phyloP scores from a whole-genome alignment of 2,888 invertebrate species.

The Congeria kusceri region DNA sequence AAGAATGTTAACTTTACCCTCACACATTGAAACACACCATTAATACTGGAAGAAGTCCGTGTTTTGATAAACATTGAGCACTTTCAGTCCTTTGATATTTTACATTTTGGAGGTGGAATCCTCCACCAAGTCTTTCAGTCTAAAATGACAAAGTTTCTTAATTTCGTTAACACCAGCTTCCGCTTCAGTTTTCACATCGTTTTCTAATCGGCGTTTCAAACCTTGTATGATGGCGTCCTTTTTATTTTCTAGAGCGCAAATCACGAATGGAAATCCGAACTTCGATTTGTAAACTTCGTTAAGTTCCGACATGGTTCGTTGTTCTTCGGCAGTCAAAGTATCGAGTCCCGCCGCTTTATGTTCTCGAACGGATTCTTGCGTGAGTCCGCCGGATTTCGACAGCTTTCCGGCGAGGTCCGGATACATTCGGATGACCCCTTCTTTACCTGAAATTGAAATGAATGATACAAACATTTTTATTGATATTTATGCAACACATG shows the following conservation, averaged over 20 bases:
- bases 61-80: no score
- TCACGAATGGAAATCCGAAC: slow-evolving; percentile 77
- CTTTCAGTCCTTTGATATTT: no score
- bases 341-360: slow-evolving; percentile 68
- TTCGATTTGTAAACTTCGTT: slow-evolving; percentile 68
- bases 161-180: slow-evolving; percentile 70
- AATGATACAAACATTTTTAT: no score
- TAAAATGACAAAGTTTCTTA: slow-evolving; percentile 69
- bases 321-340: slow-evolving; percentile 60
- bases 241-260: slow-evolving; percentile 74
- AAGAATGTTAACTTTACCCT: no score
- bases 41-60: no score
- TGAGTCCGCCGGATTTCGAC: slow-evolving; percentile 57
- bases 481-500: no score
- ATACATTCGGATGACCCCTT: slow-evolving; percentile 71
- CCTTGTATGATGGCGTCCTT: slow-evolving; percentile 71
- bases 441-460: slow-evolving; percentile 60
- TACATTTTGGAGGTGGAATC: neutral
- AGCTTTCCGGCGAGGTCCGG: slow-evolving; percentile 74
- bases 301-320: slow-evolving; percentile 46
- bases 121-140: slow-evolving; percentile 63
- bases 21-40: no score
- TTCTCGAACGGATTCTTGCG: slow-evolving; percentile 68
- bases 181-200: slow-evolving; percentile 59
- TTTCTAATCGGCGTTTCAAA: slow-evolving; percentile 59